Evolutionary conservation across 1,140 invertebrate genomes (phyloP), one percentile per base, ranked within the genome.

Genomic region (Goniozus legneri): DNA sequence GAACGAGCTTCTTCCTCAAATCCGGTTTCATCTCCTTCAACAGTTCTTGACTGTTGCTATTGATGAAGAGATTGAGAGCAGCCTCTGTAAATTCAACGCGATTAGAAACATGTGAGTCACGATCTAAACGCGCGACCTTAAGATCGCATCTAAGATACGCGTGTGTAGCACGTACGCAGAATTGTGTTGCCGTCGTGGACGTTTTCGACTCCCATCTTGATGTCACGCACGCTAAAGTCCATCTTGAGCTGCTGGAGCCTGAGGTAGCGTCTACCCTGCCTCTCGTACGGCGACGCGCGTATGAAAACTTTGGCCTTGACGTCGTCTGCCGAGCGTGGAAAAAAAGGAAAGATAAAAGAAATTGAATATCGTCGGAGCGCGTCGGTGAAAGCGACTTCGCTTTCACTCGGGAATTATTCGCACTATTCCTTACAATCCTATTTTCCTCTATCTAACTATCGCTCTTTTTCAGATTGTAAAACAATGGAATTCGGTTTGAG

Each of bases 11-110:
- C 49, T 79, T 80, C 53, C 88, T 84, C 20, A 91, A 75, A 64
- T 87, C 84, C 0, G 88, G 88, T 67, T 91, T 91, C 88, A 91
- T 91, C 77, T 91, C 88, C 61, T 86, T 88, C 8, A 90, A 64
- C 7, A 91, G 71, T 52, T 90, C 88, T 61, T 91, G 88, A 1
- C 86, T 82, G 64, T 91, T 89, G 0, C 84, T 86, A 64, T 91
- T 91, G 64, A 91, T 91, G 68, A 91, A 90, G n/a, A 88, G 70
- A 72, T 91, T 91, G 32, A 91, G 64, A 22, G 88, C 88, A 19
- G 88, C 87, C 65, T 89, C 88, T 91, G 73, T 47, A 76, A 77
- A 58, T 35, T 12, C 18, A 37, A 3, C 30, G 7, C 22, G 10
- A n/a, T 50, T 40, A 39, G 20, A n/a, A 4, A 27, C n/a, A n/a